Conservation (phyloP, 2,113 vertebrate species). For the Forbesichthys agassizii region DNA sequence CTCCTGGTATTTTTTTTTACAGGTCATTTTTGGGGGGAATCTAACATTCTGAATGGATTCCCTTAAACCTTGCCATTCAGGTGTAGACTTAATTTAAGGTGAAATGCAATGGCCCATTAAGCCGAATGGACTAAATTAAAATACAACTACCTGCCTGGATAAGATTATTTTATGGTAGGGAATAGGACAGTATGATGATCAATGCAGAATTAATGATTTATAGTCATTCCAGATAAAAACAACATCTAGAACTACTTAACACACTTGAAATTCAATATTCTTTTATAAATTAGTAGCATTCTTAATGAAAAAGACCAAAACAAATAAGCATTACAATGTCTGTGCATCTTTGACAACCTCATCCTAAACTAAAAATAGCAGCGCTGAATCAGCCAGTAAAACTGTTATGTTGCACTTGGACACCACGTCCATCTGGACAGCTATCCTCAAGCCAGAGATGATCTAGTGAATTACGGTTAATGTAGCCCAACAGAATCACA, state of each 20-base stretch:
- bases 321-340: not conserved
- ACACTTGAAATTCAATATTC: not conserved
- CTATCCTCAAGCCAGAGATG: not conserved
- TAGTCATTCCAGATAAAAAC: not conserved
- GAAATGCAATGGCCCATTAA: not conserved
- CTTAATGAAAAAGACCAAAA: not conserved
- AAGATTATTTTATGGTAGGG: not conserved
- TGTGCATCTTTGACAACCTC: not conserved
- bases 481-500: conserved; percentile 4
- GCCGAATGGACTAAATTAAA: not conserved
- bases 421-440: not conserved
- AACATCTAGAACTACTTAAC: not conserved
- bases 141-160: not conserved
- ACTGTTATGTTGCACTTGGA: not conserved
- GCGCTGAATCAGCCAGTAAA: not conserved
- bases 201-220: not conserved
- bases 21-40: too few relatives aligned
- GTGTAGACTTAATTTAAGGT: not conserved
- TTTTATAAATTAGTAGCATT: not conserved
- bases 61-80: too few relatives aligned
- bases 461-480: conserved; percentile 11
- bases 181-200: too few relatives aligned
- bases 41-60: too few relatives aligned
- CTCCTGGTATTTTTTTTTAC: too few relatives aligned
- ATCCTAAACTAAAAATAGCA: not conserved